Base-by-base conservation (phyloP, 2,888 invertebrate genomes). In the Anoncus sp. region DNA sequence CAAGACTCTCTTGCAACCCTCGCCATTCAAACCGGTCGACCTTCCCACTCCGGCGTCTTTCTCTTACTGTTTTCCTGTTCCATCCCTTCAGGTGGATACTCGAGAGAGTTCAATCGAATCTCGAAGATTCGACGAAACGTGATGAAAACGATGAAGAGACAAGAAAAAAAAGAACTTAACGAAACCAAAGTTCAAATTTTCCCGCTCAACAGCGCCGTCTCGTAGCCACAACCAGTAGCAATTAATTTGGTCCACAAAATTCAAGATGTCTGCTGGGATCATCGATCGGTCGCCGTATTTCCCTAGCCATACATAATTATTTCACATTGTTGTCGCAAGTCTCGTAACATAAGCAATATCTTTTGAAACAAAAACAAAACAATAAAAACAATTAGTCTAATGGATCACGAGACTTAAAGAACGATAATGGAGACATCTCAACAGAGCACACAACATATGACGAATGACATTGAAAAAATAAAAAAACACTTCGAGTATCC, bases 1-100 rank as follows among this genome's bases (percentile, higher is more conserved):
- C 79, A 71, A 76, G 65, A 71, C 40, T 72, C 76, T 60, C 51
- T n/a, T 60, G 47, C 75, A 63, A 45, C 45, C 75, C 55, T 24
- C 49, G 16, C 55, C 12, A 22, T 47, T 60, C 47, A 18, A 62
- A 62, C 18, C 47, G n/a, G 35, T 47, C 67, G 55, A 72, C 55
- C 53, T 45, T 51, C 65, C 51, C 38, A 27, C 38, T 14, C 53
- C 2, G 4, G 3, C 40, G 10, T 43, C n/a, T 55, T 57, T 59
- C 20, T 51, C 14, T 27, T 67, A 20, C n/a, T 35, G 14, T 53
- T 18, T 20, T 18, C 20, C 45, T 45, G 18, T 45, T 9, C 31
- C 47, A 18, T 16, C 31, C 45, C 12, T 47, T 35, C 45, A 38
- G 38, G 9, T 4, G 12, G 27, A 60, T 60, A n/a, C 35, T 45